Evolutionary conservation across 2,113 vertebrate genomes (phyloP).

Genomic region (Natator depressus): DNA sequence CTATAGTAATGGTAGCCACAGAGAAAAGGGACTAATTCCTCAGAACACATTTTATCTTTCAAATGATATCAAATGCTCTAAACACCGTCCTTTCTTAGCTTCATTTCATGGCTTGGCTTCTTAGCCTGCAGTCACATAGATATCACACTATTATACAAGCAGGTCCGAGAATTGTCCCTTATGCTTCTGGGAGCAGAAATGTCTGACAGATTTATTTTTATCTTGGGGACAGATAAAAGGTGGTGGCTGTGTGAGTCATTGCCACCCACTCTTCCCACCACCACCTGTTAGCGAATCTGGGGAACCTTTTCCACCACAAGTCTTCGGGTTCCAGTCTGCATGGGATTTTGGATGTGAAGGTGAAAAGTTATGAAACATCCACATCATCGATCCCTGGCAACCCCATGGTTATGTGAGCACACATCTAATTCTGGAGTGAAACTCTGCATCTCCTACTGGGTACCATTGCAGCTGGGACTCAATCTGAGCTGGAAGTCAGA

Average conservation of each 20-base stretch:
- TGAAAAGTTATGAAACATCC: background rate
- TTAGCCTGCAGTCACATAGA: background rate
- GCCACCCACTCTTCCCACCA: background rate
- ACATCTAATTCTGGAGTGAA: background rate
- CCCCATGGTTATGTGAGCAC: background rate
- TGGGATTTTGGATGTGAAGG: background rate
- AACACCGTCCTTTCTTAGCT: rapidly evolving
- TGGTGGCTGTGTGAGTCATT: background rate
- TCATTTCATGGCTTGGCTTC: background rate
- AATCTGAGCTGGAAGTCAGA: background rate
- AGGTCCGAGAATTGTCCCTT: background rate
- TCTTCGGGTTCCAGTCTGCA: background rate
- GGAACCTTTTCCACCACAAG: background rate
- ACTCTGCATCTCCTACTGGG: background rate
- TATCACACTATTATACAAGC: background rate
- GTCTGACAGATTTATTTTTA: background rate
- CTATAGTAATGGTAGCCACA: background rate
- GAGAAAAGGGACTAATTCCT: background rate
- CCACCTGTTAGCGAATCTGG: background rate
- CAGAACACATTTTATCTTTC: background rate
- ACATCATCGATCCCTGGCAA: background rate
- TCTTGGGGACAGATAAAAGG: background rate
- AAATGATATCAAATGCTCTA: rapidly evolving
- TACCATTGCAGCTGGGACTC: background rate
- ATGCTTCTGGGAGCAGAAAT: background rate